Base-by-base conservation (phyloP, 2,888 invertebrate species). In the Erpobdella octoculata region DNA sequence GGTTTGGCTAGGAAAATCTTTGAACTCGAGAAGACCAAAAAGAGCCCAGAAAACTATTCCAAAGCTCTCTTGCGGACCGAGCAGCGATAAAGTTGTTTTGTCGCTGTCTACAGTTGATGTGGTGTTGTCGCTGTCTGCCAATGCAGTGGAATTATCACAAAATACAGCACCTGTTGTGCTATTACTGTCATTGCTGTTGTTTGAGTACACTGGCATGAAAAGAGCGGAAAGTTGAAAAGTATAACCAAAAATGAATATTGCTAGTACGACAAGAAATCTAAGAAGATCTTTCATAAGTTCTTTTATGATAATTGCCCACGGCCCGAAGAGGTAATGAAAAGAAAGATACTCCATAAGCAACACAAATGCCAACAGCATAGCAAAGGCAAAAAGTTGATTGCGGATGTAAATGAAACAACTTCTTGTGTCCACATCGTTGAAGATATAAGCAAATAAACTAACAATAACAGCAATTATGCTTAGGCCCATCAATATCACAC, bases 271-370 rank as follows among this genome's bases (percentile, higher is more conserved):
- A 75, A 99, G 87, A 84, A 99, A 99, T 0, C 77, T 87, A n/a
- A 92, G 92, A 78, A 95, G 86, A 84, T 95, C 94, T 83, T 84
- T 84, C 80, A 86, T 83, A 37, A 86, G 79, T 77, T 85, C 84
- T 31, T 96, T 92, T 80, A 99, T 99, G 83, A 99, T 99, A 81
- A 99, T 98, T 38, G 97, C 97, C 98, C 98, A 99, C 0, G 98
- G 98, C 64, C 98, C 98, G 82, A 99, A 99, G 28, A 99, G 87
- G 85, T 98, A 94, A 84, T 99, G 98, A 83, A 99, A 98, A 33
- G 96, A 96, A 66, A 99, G 86, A 83, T 98, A 99, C 86, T 86
- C 86, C 80, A 97, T 86, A 79, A 97, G 92, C 85, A 97, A 95
- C 66, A 98, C 94, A 85, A 97, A 98, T 71, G 95, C 94, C 79